Evolutionary conservation across 1,140 invertebrate species (phyloP), one percentile per base, ranked within the genome.

Genomic region (Pectinophora gossypiella): DNA sequence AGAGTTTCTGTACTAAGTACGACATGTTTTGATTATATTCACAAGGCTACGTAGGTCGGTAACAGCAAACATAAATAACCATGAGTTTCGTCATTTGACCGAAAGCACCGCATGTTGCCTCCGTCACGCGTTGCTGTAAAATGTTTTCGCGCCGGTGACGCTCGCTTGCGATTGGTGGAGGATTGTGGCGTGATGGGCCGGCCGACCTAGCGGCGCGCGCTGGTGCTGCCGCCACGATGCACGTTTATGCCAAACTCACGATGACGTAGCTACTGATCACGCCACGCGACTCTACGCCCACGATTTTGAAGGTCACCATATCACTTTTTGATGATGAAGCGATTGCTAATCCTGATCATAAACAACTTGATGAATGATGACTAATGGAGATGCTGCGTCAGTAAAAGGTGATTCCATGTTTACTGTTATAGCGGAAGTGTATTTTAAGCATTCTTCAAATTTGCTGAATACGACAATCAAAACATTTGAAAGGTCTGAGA

Each of bases 171-270:
- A 44, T 44, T 38, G 50, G 54, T 42, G 42, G 45, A 36, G 19
- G 7, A 13, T 16, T 38, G 46, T 38, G 48, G 18, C 42, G 50
- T 52, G 50, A 52, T 52, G 23, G 22, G 48, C 20, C 18, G 45
- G 38, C 27, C 20, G 54, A 38, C 32, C 13, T 42, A 19, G 13
- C 16, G 36, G 48, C 16, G 32, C 22, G 45, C 61, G 59, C 19
- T 51, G 49, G 70, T 77, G 70, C 70, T 74, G 74, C 74, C 71
- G 50, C 56, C 70, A 49, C 56, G 53, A 40, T 51, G 21, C 21
- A 35, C 40, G 36, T 19, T 32, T 1, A 44, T 32, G 23, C 42
- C 38, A 51, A 61, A 45, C 49, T 19, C 32, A 2, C 38, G 59
- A 27, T 67, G 61, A 71, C 64, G 68, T 67, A 50, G 64, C 18